Evolutionary conservation across 30 jellyfish, hydroid and myxozoan species (phyloP), one percentile per base, ranked within the genome.

Genomic region (Euphysa ruthae): DNA sequence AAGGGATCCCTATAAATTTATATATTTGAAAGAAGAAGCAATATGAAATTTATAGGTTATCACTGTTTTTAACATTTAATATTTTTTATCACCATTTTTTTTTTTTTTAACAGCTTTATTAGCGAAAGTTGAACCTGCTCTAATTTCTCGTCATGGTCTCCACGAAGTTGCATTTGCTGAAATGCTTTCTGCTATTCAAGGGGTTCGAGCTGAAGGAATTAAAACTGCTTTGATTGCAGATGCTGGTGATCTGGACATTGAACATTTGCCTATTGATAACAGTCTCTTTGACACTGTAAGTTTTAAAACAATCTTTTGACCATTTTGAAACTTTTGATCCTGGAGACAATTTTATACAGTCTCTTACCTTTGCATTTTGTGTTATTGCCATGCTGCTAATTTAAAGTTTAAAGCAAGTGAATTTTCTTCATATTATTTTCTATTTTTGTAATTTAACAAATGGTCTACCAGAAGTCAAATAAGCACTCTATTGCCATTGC

Each of bases 181-280:
- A 4, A 54, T 68, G 19, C 4, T 68, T 10, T 18, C 80, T 20
- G 80, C 80, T 10, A 68, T 68, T 42, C 80, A 68, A 43, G 50
- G 80, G 28, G 49, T 68, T 6, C 80, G 80, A 5, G 80, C 70
- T 27, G 80, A 68, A 50, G 80, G 80, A n/a, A 29, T 68, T 18
- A 68, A 68, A 30, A 68, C 80, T 15, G 80, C 74, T 27, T 55
- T 68, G 5, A 35, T 68, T 23, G 25, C 66, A 3, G 69, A 44
- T 25, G 80, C 80, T 19, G 75, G 75, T 8, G 80, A 54, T 21
- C 49, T 68, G 16, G 49, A 68, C 35, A 14, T 69, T 42, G 80
- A 49, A 16, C 49, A 19, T 26, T 21, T 68, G 0, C 80, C 80
- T 1, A 58, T 68, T 49, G 74, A 49, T 54, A 68, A 32, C 6